Evolutionary conservation across 1,140 invertebrate genomes (phyloP).

Genomic region (Bicyclus anynana): DNA sequence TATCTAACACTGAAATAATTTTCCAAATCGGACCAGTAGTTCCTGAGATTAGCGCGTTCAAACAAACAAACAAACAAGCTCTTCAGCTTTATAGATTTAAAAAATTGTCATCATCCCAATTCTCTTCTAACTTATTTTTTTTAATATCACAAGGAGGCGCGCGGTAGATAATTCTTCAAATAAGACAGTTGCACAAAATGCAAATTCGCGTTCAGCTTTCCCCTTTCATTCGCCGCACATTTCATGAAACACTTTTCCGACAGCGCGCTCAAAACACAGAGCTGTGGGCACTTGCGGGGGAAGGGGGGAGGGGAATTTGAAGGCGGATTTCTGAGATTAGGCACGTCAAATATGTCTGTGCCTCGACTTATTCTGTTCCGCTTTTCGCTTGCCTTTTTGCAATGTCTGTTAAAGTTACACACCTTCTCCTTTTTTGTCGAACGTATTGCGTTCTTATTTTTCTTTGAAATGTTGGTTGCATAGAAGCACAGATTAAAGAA

Average conservation of each 20-base stretch:
- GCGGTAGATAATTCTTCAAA: neutral
- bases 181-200: neutral
- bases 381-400: neutral
- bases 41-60: too few species aligned
- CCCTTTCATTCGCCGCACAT: conserved; percentile 21
- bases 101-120: too few species aligned
- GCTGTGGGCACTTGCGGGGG: conserved; percentile 18
- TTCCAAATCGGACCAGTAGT: too few species aligned
- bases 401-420: neutral
- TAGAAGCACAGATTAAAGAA: too few species aligned
- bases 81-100: too few species aligned
- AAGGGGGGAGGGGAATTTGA: conserved; percentile 35
- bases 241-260: conserved; percentile 27
- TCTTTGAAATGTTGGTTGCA: too few species aligned
- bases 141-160: too few species aligned
- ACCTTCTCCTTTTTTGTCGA: neutral
- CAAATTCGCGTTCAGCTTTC: neutral
- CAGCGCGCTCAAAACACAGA: conserved; percentile 31
- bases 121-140: too few species aligned
- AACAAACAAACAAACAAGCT: too few species aligned
- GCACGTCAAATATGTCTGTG: conserved; percentile 54
- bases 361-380: conserved; percentile 20
- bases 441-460: too few species aligned
- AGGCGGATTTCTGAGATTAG: conserved; percentile 52
- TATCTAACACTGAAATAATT: too few species aligned